These are phyloP conservation scores for Plotosus lineatus DNA, from an alignment of 2,113 vertebrate species.

Conservation along the genomic window DNA sequence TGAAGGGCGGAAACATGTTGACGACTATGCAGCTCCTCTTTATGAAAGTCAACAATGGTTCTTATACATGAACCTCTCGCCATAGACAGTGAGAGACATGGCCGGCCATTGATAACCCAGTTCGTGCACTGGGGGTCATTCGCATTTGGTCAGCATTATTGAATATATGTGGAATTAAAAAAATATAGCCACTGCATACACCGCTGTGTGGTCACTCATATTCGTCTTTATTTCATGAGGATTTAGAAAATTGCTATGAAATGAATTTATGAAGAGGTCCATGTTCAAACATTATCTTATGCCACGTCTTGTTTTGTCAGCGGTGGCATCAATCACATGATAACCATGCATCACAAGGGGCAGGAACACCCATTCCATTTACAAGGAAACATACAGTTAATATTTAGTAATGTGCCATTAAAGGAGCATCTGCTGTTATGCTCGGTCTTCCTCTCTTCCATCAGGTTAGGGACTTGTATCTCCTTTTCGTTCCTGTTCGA, in stretches of 20 bases:
- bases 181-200: slow-evolving; percentile 18
- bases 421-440: slow-evolving; percentile 32
- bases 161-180: neutral
- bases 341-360: slow-evolving; percentile 50
- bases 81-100: too few relatives aligned
- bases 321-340: slow-evolving; percentile 19
- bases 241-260: slow-evolving; percentile 53
- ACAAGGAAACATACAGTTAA: slow-evolving; percentile 51
- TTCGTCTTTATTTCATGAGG: slow-evolving; percentile 74
- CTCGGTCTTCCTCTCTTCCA: slow-evolving; percentile 55
- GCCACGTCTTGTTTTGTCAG: neutral
- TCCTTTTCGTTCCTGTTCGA: slow-evolving; percentile 79
- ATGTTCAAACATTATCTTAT: slow-evolving; percentile 15
- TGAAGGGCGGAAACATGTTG: too few relatives aligned
- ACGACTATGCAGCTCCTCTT: too few relatives aligned
- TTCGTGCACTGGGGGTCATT: too few relatives aligned
- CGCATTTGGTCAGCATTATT: too few relatives aligned
- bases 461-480: slow-evolving; percentile 74
- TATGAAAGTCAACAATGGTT: too few relatives aligned
- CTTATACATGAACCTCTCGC: too few relatives aligned
- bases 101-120: too few relatives aligned
- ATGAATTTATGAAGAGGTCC: slow-evolving; percentile 28
- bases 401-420: slow-evolving; percentile 69
- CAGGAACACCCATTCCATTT: slow-evolving; percentile 43
- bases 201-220: slow-evolving; percentile 41